phyloP scores from a whole-genome alignment of 2,113 vertebrate genomes.

The Acanthochromis polyacanthus region DNA sequence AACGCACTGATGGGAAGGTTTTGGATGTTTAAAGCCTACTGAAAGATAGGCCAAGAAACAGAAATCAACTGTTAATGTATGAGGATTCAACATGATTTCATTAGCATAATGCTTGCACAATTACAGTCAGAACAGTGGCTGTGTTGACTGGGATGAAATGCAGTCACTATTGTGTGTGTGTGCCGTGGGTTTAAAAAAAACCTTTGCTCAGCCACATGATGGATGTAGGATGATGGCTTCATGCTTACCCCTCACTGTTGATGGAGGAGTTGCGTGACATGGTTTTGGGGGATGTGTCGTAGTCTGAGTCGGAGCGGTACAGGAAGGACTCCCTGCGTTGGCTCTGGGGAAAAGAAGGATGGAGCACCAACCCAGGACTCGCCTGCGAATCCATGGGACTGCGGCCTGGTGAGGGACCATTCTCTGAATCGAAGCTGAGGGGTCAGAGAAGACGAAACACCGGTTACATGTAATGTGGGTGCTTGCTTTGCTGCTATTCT shows the following conservation, averaged over 20 bases:
- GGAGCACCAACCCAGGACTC: conserved; percentile 92
- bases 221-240: conserved; percentile 1
- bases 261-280: conserved; percentile 95
- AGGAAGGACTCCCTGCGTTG: conserved; percentile 94
- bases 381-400: conserved; percentile 95
- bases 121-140: conserved; percentile 48
- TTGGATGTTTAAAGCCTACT: conserved; percentile 19
- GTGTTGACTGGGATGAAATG: conserved; percentile 56
- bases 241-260: conserved; percentile 93
- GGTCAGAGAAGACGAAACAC: not conserved
- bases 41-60: conserved; percentile 41
- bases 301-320: conserved; percentile 95
- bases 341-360: conserved; percentile 89
- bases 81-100: conserved; percentile 56
- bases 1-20: conserved; percentile 27
- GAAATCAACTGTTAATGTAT: conserved; percentile 36
- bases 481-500: not conserved
- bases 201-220: not conserved
- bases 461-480: not conserved
- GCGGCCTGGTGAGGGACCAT: conserved; percentile 92
- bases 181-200: conserved; percentile 9
- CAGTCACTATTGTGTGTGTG: conserved; percentile 12
- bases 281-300: conserved; percentile 94
- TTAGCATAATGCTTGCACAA: conserved; percentile 65
- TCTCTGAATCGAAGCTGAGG: conserved; percentile 91